Conservation (phyloP, 2,888 invertebrate genomes). For the Pheosia gnoma region DNA sequence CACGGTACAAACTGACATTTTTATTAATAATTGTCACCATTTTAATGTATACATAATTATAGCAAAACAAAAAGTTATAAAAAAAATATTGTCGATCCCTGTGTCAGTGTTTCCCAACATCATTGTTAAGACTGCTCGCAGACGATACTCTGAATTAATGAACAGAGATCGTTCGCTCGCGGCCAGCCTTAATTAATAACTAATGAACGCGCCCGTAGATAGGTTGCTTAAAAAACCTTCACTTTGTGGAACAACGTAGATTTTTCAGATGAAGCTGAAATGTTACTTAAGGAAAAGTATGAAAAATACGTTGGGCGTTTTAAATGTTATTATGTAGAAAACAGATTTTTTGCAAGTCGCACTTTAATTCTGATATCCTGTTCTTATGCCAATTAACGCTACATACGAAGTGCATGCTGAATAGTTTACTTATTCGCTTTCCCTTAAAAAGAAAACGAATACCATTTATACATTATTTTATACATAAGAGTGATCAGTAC, state of each 20-base stretch:
- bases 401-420: too few species aligned
- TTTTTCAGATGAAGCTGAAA: constrained; percentile 9
- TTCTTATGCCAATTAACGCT: too few species aligned
- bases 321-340: neutral
- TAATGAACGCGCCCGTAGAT: constrained; percentile 50
- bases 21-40: too few species aligned
- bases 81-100: constrained; percentile 21
- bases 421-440: too few species aligned
- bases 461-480: too few species aligned
- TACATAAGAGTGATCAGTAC: too few species aligned
- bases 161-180: constrained; percentile 54
- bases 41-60: neutral
- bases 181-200: constrained; percentile 64
- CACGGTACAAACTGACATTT: too few species aligned
- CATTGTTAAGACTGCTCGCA: constrained; percentile 57
- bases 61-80: too few species aligned
- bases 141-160: constrained; percentile 67
- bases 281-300: neutral
- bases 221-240: constrained; percentile 43
- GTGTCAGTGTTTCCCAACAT: constrained; percentile 36
- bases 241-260: constrained; percentile 20
- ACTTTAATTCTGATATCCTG: neutral
- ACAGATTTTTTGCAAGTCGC: neutral
- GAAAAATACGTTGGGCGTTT: neutral
- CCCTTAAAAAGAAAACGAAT: too few species aligned